Base-by-base conservation (phyloP, 2,888 invertebrate species). In the Mythimna vitellina region DNA sequence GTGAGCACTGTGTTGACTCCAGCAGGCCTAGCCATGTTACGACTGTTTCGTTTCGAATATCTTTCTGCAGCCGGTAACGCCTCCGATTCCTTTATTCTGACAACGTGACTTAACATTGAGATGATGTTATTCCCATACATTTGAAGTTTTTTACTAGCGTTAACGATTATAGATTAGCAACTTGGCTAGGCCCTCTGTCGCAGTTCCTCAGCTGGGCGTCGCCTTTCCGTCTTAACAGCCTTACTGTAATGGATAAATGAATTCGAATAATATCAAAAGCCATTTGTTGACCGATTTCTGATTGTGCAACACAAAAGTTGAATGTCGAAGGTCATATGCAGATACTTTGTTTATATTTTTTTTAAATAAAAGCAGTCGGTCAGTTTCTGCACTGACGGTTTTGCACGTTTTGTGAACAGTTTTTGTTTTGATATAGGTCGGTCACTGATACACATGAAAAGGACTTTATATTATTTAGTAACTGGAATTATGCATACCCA, bases 301-400 rank as follows among this genome's bases (percentile, higher is more conserved):
- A 76, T 83, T 80, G 80, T 60, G 85, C 77, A 82, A 84, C 56
- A 66, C 63, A 73, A 65, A 75, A 77, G 49, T 73, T 85, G 62
- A 77, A 71, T 79, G 73, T 85, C 73, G 80, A 85, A 83, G 83
- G 85, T 78, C 73, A 54, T 68, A 83, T 70, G 73, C 53, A 73
- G 54, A 76, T 76, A 76, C 10, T 66, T 67, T 72, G 70, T 78
- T 77, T 64, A 68, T 76, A 20, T 76, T 70, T 84, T 66, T 63
- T 29, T 66, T 67, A 32, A 58, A 68, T 74, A 72, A 81, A 81
- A 70, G 67, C 22, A 58, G 65, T 63, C 53, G 46, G 22, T 42
- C 61, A 46, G 63, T 65, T 71, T 32, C 10, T 10, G 17, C n/a
- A 46, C 58, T 53, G 57, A 46, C 20, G 8, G 58, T 77, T 25